A percentile compares a stretch with the other conserved stretches of the same genome.
phyloP scores from a whole-genome alignment of 2,888 invertebrate species.

The Rotaria magnacalcarata region DNA sequence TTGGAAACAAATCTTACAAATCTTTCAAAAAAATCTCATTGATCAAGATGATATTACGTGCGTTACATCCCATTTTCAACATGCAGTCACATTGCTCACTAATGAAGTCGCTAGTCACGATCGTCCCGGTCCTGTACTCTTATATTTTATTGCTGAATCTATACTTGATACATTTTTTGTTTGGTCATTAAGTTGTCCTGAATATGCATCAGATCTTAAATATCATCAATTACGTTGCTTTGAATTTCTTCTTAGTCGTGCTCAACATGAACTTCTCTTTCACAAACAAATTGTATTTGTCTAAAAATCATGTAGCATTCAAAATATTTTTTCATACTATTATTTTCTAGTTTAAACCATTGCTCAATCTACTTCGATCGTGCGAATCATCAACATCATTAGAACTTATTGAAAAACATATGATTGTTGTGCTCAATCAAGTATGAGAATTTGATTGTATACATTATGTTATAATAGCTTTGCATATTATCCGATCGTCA shows the following conservation, averaged over 20 bases:
- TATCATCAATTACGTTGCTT: constrained; percentile 81
- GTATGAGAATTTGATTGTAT: constrained; percentile 33
- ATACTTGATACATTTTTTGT: constrained; percentile 76
- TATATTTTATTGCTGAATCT: constrained; percentile 77
- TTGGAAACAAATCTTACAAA: constrained; percentile 83
- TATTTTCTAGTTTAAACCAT: constrained; percentile 27
- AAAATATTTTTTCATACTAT: constrained; percentile 71
- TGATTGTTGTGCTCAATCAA: constrained; percentile 80
- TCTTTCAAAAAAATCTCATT: constrained; percentile 66
- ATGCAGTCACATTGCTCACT: constrained; percentile 76
- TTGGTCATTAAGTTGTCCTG: constrained; percentile 72
- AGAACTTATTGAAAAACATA: constrained; percentile 73
- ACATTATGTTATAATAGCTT: background rate
- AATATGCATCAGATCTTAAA: constrained; percentile 76
- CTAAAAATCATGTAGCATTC: background rate
- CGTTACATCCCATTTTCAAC: constrained; percentile 84
- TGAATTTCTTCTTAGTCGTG: constrained; percentile 64
- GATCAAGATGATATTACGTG: constrained; percentile 74
- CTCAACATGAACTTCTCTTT: constrained; percentile 9
- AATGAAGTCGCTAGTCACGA: constrained; percentile 65
- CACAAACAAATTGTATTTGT: constrained; percentile 9
- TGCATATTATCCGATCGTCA: too few relatives aligned
- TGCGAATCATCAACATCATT: constrained; percentile 25
- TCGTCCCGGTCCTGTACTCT: constrained; percentile 66
- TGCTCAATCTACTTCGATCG: constrained; percentile 15